Evolutionary conservation across 2,113 vertebrate genomes (phyloP), one percentile per base, ranked within the genome.

Genomic region (Micromys minutus): DNA sequence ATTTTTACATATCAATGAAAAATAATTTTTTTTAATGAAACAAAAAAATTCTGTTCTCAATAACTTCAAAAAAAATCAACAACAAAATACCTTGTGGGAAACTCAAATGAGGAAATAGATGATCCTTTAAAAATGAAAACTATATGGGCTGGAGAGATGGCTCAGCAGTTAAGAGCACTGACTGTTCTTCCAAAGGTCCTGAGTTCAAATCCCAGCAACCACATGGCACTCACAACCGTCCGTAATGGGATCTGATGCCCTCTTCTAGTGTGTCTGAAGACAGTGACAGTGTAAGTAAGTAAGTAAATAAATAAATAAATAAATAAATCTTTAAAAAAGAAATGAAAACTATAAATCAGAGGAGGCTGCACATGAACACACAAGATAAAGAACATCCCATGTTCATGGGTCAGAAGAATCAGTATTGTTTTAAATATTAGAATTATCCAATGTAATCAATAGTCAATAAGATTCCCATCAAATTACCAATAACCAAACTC

Each of bases 1-100:
- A 52, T 81, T 80, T 83, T 81, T n/a, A 63, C 52, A n/a, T n/a
- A 31, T 24, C 55, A 93, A 63, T 74, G 69, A 74, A 93, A 93
- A 81, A 36, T 71, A 16, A 50, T 59, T 59, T n/a, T 34, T 76
- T 55, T 57, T 55, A 81, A 80, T 79, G 16, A 57, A n/a, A 90
- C 22, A 52, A 4, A 39, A 77, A 69, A 55, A 50, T 69, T 47
- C 36, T 42, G 50, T 52, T 67, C 61, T n/a, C 7, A 22, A 26
- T 45, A 42, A 83, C 61, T 87, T 69, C 36, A 79, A 47, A 87
- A 16, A 47, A 34, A 63, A 67, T 47, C 36, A 93, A 55, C 22
- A 52, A 65, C 21, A 34, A 59, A 79, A 80, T 59, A 79, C 50
- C 29, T 47, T 24, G 5, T 26, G 57, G 45, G 22, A 80, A 93